Percentiles rank a stretch among this genome's conserved stretches.
phyloP scores from a whole-genome alignment of 2,113 vertebrate genomes.

The Melanerpes formicivorus region DNA sequence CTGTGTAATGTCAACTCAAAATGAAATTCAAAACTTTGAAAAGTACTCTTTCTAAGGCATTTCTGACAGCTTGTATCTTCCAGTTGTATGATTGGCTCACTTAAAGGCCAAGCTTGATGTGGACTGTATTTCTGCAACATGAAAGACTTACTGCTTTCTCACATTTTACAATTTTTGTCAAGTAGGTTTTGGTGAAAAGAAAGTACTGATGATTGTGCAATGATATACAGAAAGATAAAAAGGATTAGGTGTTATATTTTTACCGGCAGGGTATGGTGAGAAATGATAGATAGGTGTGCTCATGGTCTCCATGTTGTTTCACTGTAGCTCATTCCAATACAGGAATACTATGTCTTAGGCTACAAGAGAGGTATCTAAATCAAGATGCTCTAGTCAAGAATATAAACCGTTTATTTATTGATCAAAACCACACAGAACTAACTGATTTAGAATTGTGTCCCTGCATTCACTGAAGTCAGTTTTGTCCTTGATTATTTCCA shows the following conservation, averaged over 20 bases:
- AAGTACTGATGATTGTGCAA: not conserved
- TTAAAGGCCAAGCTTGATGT: not conserved
- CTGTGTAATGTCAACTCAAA: not conserved
- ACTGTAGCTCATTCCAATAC: constrained; percentile 37
- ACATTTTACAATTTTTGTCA: constrained; percentile 33
- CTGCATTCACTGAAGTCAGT: not conserved
- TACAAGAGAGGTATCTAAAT: constrained; percentile 58
- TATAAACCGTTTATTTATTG: constrained; percentile 53
- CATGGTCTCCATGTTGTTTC: constrained; percentile 9
- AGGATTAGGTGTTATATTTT: constrained; percentile 30
- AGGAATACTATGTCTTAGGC: constrained; percentile 25
- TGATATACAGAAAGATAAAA: constrained; percentile 52
- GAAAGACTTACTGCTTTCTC: constrained; percentile 19
- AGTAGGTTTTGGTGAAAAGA: constrained; percentile 25
- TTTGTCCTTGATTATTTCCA: constrained; percentile 12
- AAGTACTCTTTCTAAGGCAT: not conserved
- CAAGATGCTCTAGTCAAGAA: constrained; percentile 24
- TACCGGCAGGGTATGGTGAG: not conserved
- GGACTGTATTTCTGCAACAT: constrained; percentile 15
- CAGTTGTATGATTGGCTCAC: not conserved
- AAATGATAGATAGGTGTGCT: constrained; percentile 35
- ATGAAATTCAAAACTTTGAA: not conserved
- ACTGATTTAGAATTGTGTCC: constrained; percentile 6
- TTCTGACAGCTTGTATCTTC: not conserved
- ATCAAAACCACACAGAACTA: constrained; percentile 20